Evolutionary conservation across 2,888 invertebrate genomes (phyloP), one percentile per base, ranked within the genome.

Genomic region (Hermodice carunculata): DNA sequence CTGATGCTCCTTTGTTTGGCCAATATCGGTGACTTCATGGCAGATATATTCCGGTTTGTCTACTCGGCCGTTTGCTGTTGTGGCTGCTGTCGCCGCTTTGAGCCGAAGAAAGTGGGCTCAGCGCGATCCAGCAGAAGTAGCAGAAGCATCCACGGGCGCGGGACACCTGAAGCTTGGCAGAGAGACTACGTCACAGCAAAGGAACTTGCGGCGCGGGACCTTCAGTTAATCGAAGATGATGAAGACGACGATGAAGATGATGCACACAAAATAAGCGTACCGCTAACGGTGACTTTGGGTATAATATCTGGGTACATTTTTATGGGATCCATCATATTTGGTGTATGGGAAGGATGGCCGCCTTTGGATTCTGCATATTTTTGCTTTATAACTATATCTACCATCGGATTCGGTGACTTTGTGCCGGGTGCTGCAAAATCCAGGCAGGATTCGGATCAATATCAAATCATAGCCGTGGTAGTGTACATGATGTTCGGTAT

Each of bases 1-100:
- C 78, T 88, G 24, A 88, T 88, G 87, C 78, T 88, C 57, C 76
- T 88, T 29, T 88, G 87, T 68, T 77, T 88, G 68, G 87, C 88
- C 2, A 88, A 88, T 74, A 87, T 88, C 60, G 88, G 88, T 19
- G 87, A 88, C 70, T 86, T 87, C 26, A 77, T 88, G 66, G 88
- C 88, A 3, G 86, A 88, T 65, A 63, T 70, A 19, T 70, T 71
- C 63, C 58, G 66, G 26, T 72, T 68, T 49, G 56, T 73, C 52
- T 73, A 71, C 58, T 56, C 69, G n/a, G 66, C 67, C 58, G 51
- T 54, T 17, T 43, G 61, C 26, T 40, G 29, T 8, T n/a, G 82
- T 62, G 84, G 84, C 1, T 84, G 84, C 70, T 81, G 80, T 57
- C 67, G 78, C 32, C 68, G 75, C 56, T 64, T 74, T 43, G 70